Conservation (phyloP, 2,888 invertebrate species). For the Hypomecis atomaria region DNA sequence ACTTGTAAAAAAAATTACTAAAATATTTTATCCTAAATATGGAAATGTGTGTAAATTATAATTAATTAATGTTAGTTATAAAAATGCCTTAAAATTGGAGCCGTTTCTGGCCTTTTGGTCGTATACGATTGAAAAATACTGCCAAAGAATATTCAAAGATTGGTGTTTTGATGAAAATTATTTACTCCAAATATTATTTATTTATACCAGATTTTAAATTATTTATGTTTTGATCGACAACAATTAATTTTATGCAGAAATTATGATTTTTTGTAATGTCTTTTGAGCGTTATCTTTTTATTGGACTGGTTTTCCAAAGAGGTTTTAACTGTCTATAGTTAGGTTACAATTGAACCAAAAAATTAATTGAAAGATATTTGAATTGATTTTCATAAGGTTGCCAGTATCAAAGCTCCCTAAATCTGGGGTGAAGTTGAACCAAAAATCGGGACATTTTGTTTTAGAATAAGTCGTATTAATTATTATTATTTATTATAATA, state of each 20-base stretch:
- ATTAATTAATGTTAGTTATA: neutral
- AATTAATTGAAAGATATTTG: neutral
- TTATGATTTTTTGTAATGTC: neutral
- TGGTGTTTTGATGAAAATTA: constrained; percentile 21
- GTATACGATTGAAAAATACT: constrained; percentile 48
- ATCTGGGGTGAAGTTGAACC: constrained; percentile 33
- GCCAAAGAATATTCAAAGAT: constrained; percentile 52
- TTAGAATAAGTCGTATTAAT: constrained; percentile 23
- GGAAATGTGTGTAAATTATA: constrained; percentile 6
- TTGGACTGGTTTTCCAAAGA: constrained; percentile 6
- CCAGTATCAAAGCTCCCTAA: constrained; percentile 33
- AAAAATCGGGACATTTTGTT: constrained; percentile 46
- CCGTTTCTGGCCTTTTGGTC: constrained; percentile 39
- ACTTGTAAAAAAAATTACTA: constrained; percentile 11
- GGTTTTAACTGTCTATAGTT: constrained; percentile 10
- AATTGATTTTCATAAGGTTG: constrained; percentile 23
- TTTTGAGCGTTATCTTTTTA: neutral
- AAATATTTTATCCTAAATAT: constrained; percentile 7
- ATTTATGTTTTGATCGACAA: neutral
- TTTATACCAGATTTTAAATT: constrained; percentile 7
- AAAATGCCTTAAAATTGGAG: constrained; percentile 31
- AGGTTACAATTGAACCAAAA: neutral
- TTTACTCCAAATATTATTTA: constrained; percentile 25
- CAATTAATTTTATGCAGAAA: too few relatives aligned
- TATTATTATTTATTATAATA: constrained; percentile 50